These are phyloP conservation scores for Alligator mississippiensis DNA, from an alignment of 2,113 vertebrate genomes.

Conservation along the genomic window DNA sequence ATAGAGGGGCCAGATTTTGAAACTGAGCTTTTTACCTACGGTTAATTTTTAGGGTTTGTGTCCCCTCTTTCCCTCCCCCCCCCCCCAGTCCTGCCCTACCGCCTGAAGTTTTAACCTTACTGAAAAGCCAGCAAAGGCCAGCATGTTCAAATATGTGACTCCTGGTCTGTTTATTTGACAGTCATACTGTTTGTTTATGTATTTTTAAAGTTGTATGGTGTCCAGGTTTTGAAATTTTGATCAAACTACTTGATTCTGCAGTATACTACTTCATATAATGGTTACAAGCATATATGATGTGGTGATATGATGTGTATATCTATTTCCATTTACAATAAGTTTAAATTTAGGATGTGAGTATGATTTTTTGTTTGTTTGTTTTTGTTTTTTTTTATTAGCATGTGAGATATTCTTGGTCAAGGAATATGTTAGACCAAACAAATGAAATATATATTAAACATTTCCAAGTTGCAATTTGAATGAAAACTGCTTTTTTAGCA, in stretches of 20 bases:
- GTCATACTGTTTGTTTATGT: not conserved
- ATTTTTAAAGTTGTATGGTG: not conserved
- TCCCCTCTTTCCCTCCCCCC: not conserved
- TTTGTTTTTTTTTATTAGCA: not conserved
- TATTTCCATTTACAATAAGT: not conserved
- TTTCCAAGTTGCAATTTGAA: not conserved
- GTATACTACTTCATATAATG: too few relatives aligned
- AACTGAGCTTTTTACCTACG: not conserved
- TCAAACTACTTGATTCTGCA: not conserved
- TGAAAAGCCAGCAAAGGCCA: fast-evolving
- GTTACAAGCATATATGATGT: not conserved
- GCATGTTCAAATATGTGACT: not conserved
- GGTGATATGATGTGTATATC: not conserved
- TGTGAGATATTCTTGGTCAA: not conserved
- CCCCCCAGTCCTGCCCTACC: too few relatives aligned
- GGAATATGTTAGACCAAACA: not conserved
- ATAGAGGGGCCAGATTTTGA: not conserved
- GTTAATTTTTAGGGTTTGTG: not conserved
- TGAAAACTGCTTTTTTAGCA: constrained; percentile 8
- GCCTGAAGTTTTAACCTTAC: not conserved
- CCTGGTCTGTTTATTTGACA: not conserved
- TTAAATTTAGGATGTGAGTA: not conserved
- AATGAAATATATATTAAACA: not conserved
- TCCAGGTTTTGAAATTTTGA: not conserved
- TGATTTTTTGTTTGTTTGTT: not conserved